phyloP scores from a whole-genome alignment of 2,113 vertebrate species.

The Chiloscyllium plagiosum region DNA sequence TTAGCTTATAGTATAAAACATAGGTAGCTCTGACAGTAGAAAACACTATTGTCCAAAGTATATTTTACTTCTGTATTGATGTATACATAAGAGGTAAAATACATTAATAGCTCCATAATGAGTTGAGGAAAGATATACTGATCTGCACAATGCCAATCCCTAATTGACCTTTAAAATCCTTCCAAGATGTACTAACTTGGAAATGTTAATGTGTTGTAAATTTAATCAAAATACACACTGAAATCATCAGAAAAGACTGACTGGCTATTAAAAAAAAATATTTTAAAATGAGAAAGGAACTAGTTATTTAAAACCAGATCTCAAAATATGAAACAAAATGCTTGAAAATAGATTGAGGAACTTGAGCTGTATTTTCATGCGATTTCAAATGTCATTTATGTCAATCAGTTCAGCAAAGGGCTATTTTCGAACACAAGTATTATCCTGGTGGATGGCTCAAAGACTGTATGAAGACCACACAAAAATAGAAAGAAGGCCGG shows the following conservation, averaged over 20 bases:
- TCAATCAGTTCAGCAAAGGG: background rate
- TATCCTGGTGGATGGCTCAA: background rate
- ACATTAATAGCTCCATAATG: background rate
- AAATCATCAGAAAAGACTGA: background rate
- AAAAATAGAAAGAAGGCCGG: background rate
- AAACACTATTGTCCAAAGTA: background rate
- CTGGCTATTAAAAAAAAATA: background rate
- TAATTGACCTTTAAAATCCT: background rate
- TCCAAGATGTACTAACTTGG: background rate
- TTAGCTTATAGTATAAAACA: background rate
- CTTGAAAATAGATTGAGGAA: background rate
- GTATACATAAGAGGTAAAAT: background rate
- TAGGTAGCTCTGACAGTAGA: background rate
- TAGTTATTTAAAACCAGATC: background rate
- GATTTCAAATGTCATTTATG: background rate
- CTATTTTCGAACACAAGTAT: background rate
- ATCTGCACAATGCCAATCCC: background rate
- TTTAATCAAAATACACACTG: background rate
- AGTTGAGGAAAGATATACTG: background rate
- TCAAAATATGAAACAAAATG: background rate
- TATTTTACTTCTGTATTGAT: background rate
- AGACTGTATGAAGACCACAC: background rate
- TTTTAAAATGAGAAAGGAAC: background rate
- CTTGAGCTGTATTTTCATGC: background rate
- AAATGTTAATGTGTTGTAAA: background rate